Evolutionary conservation across 2,113 vertebrate genomes (phyloP).

Genomic region (Merops nubicus): DNA sequence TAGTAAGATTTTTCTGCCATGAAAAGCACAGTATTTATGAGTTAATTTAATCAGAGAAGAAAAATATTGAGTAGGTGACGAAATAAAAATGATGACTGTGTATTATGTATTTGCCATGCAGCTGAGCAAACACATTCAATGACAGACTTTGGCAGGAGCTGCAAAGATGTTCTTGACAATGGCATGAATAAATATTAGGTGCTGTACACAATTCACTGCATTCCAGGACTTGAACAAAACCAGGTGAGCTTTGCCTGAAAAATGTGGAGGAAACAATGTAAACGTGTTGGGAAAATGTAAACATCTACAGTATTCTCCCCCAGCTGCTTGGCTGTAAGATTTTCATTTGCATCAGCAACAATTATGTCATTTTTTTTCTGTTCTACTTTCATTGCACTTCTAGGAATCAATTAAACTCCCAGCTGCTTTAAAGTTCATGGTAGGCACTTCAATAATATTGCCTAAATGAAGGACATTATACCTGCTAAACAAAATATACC

Average conservation of each 20-base stretch:
- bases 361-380: constrained; percentile 56
- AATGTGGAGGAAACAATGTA: constrained; percentile 58
- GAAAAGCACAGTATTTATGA: constrained; percentile 73
- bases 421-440: constrained; percentile 19
- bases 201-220: constrained; percentile 57
- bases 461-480: constrained; percentile 40
- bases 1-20: constrained; percentile 66
- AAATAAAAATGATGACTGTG: constrained; percentile 75
- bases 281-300: constrained; percentile 54
- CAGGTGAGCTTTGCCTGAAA: constrained; percentile 74
- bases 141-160: constrained; percentile 71
- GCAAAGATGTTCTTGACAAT: constrained; percentile 78
- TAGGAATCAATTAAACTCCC: constrained; percentile 49
- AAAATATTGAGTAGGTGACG: constrained; percentile 75
- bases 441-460: constrained; percentile 29
- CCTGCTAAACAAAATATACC: neutral
- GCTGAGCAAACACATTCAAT: constrained; percentile 79
- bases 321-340: constrained; percentile 9
- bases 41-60: constrained; percentile 76
- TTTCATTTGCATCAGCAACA: constrained; percentile 67
- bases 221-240: constrained; percentile 73
- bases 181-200: constrained; percentile 78
- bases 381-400: constrained; percentile 56
- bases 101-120: constrained; percentile 74
- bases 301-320: constrained; percentile 25